Evolutionary conservation across 2,113 vertebrate species (phyloP).

Genomic region (Peromyscus leucopus): DNA sequence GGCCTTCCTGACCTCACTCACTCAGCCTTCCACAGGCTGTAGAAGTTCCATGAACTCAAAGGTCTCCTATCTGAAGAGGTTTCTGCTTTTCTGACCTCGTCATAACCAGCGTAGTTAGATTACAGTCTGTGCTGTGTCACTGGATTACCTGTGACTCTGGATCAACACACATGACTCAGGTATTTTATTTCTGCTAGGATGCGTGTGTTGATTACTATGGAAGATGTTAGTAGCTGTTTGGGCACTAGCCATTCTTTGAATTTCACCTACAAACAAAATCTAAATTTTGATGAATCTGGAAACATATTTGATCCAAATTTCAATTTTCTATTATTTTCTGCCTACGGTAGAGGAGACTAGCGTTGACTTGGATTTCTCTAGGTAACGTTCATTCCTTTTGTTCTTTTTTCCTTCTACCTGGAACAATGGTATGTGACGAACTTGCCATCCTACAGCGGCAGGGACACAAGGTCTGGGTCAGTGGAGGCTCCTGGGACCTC

Average conservation of each 20-base stretch:
- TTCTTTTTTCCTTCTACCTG: not conserved
- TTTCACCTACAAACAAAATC: constrained; percentile 34
- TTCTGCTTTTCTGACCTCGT: constrained; percentile 17
- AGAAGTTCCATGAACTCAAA: not conserved
- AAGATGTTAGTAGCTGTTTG: constrained; percentile 22
- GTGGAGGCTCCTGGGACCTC: not conserved
- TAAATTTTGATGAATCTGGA: not conserved
- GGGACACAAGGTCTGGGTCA: not conserved
- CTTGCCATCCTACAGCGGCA: not conserved
- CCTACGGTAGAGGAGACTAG: not conserved
- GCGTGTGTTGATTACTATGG: not conserved
- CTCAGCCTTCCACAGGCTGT: not conserved
- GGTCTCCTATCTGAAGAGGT: not conserved
- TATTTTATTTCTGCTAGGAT: not conserved
- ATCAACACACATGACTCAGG: not conserved
- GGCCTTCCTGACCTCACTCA: not conserved
- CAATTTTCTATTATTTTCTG: not conserved
- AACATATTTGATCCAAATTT: not conserved
- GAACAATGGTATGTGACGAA: not conserved
- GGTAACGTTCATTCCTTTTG: not conserved
- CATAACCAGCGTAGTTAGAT: not conserved
- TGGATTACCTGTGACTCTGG: not conserved
- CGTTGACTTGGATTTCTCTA: not conserved
- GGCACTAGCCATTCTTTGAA: not conserved
- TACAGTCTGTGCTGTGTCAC: not conserved